phyloP scores from a whole-genome alignment of 1,140 invertebrate genomes.

The Mizuhopecten yessoensis region DNA sequence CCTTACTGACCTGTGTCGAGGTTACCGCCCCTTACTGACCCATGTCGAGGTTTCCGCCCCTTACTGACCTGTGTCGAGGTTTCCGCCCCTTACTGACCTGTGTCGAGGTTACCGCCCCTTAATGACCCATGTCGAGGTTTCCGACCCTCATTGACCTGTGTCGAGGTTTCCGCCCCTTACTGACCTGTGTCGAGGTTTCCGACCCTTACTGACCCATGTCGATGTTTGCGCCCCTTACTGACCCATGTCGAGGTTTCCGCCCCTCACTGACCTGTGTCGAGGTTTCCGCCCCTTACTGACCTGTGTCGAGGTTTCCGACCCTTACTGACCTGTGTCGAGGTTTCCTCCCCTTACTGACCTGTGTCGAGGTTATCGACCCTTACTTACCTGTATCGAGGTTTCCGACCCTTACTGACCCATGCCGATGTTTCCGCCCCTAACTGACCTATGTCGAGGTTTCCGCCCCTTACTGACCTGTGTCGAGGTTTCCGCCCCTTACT shows the following conservation, averaged over 20 bases:
- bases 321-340: not conserved
- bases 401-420: not conserved
- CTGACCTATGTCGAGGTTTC: not conserved
- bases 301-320: too few species aligned
- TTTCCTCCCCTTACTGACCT: not conserved
- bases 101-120: not conserved
- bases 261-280: not conserved
- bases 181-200: not conserved
- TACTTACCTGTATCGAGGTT: slow-evolving; percentile 2
- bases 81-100: not conserved
- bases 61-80: not conserved
- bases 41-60: too few species aligned
- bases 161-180: not conserved
- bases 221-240: too few species aligned
- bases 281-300: not conserved
- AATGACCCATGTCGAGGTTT: not conserved
- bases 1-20: not conserved
- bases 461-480: not conserved
- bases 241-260: not conserved
- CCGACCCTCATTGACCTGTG: not conserved
- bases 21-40: too few species aligned
- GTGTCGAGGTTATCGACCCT: too few species aligned
- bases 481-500: not conserved
- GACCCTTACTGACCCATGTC: too few species aligned
- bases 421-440: too few species aligned